Conservation (phyloP, 2,888 invertebrate genomes). For the Dyspetes luteomarginatus region DNA sequence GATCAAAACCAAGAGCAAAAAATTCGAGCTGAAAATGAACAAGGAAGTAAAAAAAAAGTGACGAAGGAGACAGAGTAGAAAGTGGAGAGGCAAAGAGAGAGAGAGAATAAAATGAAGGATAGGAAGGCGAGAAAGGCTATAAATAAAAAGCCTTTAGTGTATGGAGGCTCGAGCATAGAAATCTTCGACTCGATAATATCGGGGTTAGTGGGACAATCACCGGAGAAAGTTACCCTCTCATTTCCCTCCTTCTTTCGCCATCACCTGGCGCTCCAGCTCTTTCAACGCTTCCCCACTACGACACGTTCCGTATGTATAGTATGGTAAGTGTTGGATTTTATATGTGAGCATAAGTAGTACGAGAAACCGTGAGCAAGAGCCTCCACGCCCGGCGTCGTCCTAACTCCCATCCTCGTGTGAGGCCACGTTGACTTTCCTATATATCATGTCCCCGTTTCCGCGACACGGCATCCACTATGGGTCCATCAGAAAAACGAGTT, state of each 20-base stretch:
- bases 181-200: constrained; percentile 79
- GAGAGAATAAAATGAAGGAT: constrained; percentile 15
- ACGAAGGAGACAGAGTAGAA: constrained; percentile 15
- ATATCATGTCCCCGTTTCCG: constrained; percentile 49
- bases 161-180: constrained; percentile 71
- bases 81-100: constrained; percentile 8
- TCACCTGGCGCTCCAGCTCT: constrained; percentile 39
- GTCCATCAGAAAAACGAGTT: neutral
- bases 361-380: constrained; percentile 21
- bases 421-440: constrained; percentile 26
- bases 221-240: constrained; percentile 80
- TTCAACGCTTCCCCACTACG: constrained; percentile 47
- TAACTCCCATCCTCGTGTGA: constrained; percentile 10
- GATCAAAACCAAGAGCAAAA: too few species aligned
- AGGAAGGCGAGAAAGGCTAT: constrained; percentile 28
- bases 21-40: neutral
- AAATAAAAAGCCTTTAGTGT: constrained; percentile 16
- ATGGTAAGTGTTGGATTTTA: neutral
- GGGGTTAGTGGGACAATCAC: constrained; percentile 82
- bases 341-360: neutral
- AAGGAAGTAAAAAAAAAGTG: constrained; percentile 10
- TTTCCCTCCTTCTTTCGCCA: constrained; percentile 65
- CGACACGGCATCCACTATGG: neutral
- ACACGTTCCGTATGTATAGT: neutral
- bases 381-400: constrained; percentile 13